Percentiles rank a stretch among this genome's conserved stretches.
These are phyloP conservation scores for Apogon talboti DNA, from an alignment of 2,797 vertebrate genomes.

Conservation along the genomic window DNA sequence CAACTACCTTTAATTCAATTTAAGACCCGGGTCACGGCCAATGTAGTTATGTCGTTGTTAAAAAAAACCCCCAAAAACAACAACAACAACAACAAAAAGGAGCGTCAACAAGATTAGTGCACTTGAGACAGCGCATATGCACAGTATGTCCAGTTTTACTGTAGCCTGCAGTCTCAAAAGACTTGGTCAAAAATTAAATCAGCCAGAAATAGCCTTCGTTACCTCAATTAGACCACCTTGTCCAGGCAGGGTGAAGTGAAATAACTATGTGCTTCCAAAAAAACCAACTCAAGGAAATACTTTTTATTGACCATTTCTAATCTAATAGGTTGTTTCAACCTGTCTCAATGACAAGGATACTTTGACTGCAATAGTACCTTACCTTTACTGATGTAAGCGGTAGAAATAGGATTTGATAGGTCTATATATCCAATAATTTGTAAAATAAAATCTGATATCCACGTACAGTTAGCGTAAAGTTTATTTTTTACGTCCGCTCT, in stretches of 20 bases:
- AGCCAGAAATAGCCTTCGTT: slow-evolving; percentile 4
- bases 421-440: background rate
- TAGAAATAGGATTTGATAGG: background rate
- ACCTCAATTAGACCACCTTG: background rate
- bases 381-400: background rate
- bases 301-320: slow-evolving; percentile 31
- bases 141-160: background rate
- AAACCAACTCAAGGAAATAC: slow-evolving; percentile 18
- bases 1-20: slow-evolving; percentile 69
- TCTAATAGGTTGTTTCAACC: slow-evolving; percentile 15
- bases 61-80: slow-evolving; percentile 2
- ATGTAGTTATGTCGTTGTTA: slow-evolving; percentile 1
- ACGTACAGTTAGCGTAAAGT: slow-evolving; percentile 6
- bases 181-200: background rate
- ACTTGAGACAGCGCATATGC: no score
- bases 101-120: slow-evolving; percentile 22
- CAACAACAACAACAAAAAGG: background rate
- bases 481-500: background rate
- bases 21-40: slow-evolving; percentile 45
- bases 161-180: no score
- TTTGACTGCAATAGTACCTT: slow-evolving; percentile 6
- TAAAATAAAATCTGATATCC: slow-evolving; percentile 5
- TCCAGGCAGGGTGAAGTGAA: slow-evolving; percentile 4
- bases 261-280: background rate
- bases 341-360: background rate